Evolutionary conservation across 23 tunicate species (phyloP).

Genomic region (Trididemnum nubilum): DNA sequence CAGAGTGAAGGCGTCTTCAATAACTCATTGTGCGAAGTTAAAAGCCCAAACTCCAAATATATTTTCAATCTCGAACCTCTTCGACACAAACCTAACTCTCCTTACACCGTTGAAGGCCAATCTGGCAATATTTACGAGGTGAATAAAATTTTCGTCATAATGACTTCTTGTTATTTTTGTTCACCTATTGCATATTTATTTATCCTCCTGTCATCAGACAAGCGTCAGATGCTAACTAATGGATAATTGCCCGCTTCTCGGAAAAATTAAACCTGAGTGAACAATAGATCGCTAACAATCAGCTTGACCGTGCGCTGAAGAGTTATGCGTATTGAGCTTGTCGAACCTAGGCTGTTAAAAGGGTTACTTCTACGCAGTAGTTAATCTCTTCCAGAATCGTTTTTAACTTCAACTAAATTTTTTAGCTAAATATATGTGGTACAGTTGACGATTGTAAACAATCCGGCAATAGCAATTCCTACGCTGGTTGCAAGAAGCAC

Average conservation of each 20-base stretch:
- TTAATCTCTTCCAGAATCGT: no score
- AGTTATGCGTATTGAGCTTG: no score
- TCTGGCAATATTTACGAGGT: conserved; percentile 13
- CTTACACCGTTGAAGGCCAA: conserved; percentile 38
- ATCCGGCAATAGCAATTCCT: neutral
- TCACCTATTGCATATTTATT: no score
- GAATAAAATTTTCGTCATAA: neutral
- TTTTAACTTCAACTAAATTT: neutral
- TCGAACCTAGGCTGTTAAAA: no score
- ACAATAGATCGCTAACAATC: no score
- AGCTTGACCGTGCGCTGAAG: no score
- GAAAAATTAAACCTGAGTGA: neutral
- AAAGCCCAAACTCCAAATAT: conserved; percentile 30
- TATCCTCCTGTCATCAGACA: no score
- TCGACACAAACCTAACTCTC: conserved; percentile 16
- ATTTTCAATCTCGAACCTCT: conserved; percentile 46
- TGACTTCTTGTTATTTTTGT: no score
- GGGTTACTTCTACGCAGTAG: no score
- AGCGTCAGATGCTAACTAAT: neutral
- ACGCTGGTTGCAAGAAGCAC: conserved; percentile 34
- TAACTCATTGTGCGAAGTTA: conserved; percentile 44
- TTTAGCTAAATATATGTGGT: conserved; percentile 64
- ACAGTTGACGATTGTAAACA: conserved; percentile 32
- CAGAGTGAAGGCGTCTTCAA: conserved; percentile 5
- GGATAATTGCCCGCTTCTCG: neutral